Evolutionary conservation across 2,797 vertebrate species (phyloP).

Genomic region (Malurus splendens): DNA sequence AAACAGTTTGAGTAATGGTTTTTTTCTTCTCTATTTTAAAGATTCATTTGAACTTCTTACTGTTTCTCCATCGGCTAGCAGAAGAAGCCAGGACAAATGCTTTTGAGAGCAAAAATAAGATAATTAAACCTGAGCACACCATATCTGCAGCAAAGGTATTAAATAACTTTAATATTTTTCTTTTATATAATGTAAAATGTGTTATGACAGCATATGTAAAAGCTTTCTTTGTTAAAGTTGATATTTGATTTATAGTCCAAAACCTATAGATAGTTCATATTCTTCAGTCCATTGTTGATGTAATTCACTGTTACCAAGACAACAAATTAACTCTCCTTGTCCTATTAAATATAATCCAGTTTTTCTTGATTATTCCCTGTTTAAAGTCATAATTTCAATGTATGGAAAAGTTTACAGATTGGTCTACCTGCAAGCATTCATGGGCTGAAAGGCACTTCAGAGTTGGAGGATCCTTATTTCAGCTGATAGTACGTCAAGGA

Average conservation of each 20-base stretch:
- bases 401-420: neutral
- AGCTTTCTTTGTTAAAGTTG: neutral
- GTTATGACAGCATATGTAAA: neutral
- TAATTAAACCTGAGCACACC: conserved; percentile 80
- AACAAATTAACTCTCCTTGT: neutral
- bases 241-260: neutral
- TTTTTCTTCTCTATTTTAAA: conserved; percentile 49
- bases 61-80: conserved; percentile 84
- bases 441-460: neutral
- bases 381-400: neutral
- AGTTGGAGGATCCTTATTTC: neutral
- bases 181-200: neutral
- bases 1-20: neutral
- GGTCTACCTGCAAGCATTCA: neutral
- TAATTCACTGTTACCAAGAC: neutral
- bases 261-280: neutral
- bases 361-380: neutral
- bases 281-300: neutral
- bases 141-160: conserved; percentile 79
- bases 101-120: conserved; percentile 78
- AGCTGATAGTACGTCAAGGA: neutral
- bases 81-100: conserved; percentile 84
- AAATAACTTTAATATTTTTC: neutral
- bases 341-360: neutral
- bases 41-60: conserved; percentile 83